phyloP scores from a whole-genome alignment of 2,797 vertebrate species.

The Coregonus suidteri region DNA sequence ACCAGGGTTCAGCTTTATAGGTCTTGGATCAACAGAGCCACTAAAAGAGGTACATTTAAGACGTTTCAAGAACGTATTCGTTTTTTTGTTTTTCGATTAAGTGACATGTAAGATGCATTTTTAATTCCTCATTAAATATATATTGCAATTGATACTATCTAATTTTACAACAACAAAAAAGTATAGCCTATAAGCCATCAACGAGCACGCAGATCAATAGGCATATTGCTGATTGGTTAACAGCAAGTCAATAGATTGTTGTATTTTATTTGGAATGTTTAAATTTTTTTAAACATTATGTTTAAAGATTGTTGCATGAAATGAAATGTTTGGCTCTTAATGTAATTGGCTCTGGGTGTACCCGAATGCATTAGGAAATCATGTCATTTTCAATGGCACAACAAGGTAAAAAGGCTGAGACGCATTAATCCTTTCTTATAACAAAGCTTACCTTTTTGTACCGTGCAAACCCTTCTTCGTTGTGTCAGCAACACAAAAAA shows the following conservation, averaged over 20 bases:
- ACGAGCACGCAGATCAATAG: neutral
- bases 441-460: conserved; percentile 63
- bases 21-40: conserved; percentile 29
- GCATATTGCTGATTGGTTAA: no score
- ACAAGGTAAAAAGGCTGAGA: no score
- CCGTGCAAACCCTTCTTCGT: conserved; percentile 50
- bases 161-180: neutral
- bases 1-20: conserved; percentile 37
- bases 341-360: no score
- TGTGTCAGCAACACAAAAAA: conserved; percentile 2
- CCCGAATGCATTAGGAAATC: no score
- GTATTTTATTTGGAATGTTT: no score
- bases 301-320: no score
- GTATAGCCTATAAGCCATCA: neutral
- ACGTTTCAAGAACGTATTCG: conserved; percentile 19
- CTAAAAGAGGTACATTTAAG: conserved; percentile 28
- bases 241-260: no score
- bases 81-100: neutral
- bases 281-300: no score
- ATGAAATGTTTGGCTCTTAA: no score
- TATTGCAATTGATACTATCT: neutral
- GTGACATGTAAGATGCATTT: neutral
- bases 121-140: neutral
- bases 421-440: no score
- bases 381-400: no score